A percentile compares a stretch with the other conserved stretches of the same genome.
Conservation (phyloP, 2,888 invertebrate species). For the Hartigia nigra region DNA sequence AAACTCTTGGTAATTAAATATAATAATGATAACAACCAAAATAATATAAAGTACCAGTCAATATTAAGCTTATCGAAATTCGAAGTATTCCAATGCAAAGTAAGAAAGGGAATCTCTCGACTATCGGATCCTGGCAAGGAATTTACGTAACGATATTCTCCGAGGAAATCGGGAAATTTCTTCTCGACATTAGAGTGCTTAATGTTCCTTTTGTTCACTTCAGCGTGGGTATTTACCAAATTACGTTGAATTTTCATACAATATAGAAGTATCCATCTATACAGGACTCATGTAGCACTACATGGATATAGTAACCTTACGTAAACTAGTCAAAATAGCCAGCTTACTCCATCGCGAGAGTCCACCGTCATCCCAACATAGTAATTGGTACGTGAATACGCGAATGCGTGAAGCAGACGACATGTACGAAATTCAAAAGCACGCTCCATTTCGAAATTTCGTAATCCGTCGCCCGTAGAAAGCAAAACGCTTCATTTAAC, state of each 20-base stretch:
- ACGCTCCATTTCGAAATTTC: background rate
- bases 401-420: background rate
- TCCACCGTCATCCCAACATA: background rate
- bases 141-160: background rate
- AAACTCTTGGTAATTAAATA: too few relatives aligned
- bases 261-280: background rate
- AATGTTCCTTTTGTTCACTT: background rate
- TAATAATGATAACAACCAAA: background rate
- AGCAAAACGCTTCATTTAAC: background rate
- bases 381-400: background rate
- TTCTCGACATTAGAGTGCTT: background rate
- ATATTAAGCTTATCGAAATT: background rate
- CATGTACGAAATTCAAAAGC: background rate
- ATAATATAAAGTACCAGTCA: background rate
- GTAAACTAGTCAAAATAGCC: background rate
- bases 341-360: background rate
- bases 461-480: background rate
- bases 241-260: background rate
- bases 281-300: background rate
- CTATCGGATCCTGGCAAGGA: background rate
- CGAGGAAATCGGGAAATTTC: background rate
- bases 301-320: background rate
- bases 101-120: background rate
- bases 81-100: background rate
- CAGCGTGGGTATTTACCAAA: background rate